phyloP scores from a whole-genome alignment of 2,797 vertebrate genomes.

The Paratrypauchen microcephalus region DNA sequence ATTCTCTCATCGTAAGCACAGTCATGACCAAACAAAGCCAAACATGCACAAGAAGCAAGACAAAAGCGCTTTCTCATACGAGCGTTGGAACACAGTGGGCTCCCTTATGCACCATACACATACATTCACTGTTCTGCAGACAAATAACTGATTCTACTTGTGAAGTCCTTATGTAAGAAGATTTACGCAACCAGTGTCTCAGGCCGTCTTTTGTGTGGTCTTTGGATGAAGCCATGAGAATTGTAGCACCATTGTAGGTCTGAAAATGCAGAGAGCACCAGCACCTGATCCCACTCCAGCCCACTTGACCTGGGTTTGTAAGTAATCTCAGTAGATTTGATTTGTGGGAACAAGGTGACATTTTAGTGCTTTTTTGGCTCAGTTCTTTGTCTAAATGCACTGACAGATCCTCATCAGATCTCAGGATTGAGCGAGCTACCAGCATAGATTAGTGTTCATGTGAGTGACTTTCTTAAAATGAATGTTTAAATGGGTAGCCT shows the following conservation, averaged over 20 bases:
- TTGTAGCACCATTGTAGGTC: constrained; percentile 33
- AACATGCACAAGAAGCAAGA: constrained; percentile 12
- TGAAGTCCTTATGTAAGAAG: constrained; percentile 51
- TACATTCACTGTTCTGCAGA: constrained; percentile 20
- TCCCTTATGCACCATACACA: constrained; percentile 18
- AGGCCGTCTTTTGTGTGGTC: constrained; percentile 55
- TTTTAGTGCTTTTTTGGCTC: constrained; percentile 2
- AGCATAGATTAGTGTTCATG: background rate
- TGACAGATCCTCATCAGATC: background rate
- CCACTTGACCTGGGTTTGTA: constrained; percentile 30
- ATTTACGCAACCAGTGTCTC: constrained; percentile 53
- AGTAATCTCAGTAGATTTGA: constrained; percentile 3
- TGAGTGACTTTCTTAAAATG: background rate
- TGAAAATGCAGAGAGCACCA: constrained; percentile 17
- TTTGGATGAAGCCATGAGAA: constrained; percentile 23
- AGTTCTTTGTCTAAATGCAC: background rate
- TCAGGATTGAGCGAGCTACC: background rate
- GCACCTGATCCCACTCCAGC: constrained; percentile 35
- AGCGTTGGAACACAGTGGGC: background rate
- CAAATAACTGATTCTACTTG: constrained; percentile 43
- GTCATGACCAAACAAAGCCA: background rate
- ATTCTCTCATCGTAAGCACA: constrained; percentile 18
- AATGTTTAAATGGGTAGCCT: no score
- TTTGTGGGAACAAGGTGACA: constrained; percentile 4
- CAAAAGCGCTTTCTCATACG: background rate